Percentiles rank a stretch among this genome's conserved stretches.
Evolutionary conservation across 2,113 vertebrate genomes (phyloP).

Genomic region (Eonycteris spelaea): DNA sequence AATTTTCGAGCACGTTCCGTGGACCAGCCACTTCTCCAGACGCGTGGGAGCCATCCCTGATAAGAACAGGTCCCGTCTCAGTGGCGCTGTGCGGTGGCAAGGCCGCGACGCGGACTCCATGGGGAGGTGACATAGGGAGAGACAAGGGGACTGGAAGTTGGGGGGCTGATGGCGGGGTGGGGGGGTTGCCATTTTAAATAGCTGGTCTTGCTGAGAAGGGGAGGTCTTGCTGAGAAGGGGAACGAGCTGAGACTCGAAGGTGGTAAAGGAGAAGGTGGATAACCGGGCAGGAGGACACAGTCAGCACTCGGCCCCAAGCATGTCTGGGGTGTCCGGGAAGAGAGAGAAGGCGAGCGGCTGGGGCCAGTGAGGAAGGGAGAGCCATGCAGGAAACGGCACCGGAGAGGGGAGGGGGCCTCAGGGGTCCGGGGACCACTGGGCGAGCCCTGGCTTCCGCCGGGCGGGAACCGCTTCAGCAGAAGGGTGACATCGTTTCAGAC

Average conservation of each 20-base stretch:
- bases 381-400: fast-evolving
- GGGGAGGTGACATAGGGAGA: fast-evolving
- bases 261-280: neutral
- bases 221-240: neutral
- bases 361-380: fast-evolving
- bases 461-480: neutral
- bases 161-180: neutral
- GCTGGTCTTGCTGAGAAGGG: neutral
- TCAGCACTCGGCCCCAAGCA: no score
- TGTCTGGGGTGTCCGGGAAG: no score
- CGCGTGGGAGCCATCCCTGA: fast-evolving
- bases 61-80: fast-evolving
- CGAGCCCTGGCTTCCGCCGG: neutral
- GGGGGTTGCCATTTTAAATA: neutral
- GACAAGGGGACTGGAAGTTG: fast-evolving
- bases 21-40: neutral
- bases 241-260: neutral
- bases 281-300: fast-evolving
- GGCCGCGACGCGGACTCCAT: fast-evolving
- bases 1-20: neutral
- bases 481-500: neutral
- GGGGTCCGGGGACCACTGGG: neutral
- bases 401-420: neutral
- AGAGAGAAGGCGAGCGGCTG: neutral
- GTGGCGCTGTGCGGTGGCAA: fast-evolving